Base-by-base conservation (phyloP, 2,888 invertebrate genomes). In the Nemotelus pantherinus region DNA sequence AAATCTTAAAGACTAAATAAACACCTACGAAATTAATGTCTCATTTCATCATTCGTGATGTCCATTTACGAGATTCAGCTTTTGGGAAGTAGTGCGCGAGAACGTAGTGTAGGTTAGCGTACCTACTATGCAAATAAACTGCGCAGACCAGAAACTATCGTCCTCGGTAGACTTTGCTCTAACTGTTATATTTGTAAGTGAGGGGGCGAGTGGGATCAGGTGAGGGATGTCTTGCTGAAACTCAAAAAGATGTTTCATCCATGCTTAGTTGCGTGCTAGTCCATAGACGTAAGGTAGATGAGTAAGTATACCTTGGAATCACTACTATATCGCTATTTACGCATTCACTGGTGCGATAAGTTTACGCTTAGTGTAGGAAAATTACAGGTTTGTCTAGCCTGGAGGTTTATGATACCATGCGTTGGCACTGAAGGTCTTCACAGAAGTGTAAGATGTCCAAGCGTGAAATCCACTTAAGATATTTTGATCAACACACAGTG, bases 21-120 rank as follows among this genome's bases (percentile, higher is more conserved):
- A 71, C 71, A 71, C 71, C 71, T 71, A 55, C 71, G 57, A 55
- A 57, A 53, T n/a, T 71, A 71, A 55, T 55, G 71, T 6, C 25
- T 71, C 71, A 44, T 55, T 55, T 53, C 71, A 71, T 71, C 55
- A 71, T 57, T 63, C 25, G 39, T 67, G 9, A 41, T 44, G 44
- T 53, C 71, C 71, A 71, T 71, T 55, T 71, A 55, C 55, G 71
- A 44, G 39, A 50, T 6, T 7, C 5, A 7, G 25, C 25, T 25
- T 25, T 25, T 25, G 25, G 25, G 25, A 25, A 25, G 25, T 25
- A 41, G 43, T 43, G 63, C 43, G 39, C 10, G 63, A 25, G 39
- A 41, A 2, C 63, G 41, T 41, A 45, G 65, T 47, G 65, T 65
- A 65, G 65, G 65, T 47, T 65, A 65, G n/a, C 9, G 2, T 4